Conservation (phyloP, 2,797 vertebrate genomes). For the Mergus octosetaceus region DNA sequence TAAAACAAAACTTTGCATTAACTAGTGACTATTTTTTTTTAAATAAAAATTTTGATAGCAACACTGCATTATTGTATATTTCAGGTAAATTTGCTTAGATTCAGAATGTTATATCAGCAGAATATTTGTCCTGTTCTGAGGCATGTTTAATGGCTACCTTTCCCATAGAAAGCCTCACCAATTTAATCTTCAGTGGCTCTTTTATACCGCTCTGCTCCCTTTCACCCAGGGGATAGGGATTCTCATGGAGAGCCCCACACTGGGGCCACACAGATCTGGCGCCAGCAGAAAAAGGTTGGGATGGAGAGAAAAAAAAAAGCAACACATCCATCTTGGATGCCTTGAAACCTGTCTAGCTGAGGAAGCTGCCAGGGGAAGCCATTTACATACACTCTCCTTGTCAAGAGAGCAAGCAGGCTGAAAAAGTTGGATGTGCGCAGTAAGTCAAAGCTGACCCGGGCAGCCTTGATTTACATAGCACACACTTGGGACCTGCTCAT, state of each 20-base stretch:
- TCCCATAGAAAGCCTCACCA: not conserved
- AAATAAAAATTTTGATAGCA: not conserved
- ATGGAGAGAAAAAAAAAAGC: not conserved
- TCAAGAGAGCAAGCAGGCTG: slow-evolving; percentile 60
- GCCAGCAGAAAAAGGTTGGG: not conserved
- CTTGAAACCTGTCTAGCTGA: not conserved
- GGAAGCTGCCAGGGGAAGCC: slow-evolving; percentile 7
- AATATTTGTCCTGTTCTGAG: not conserved
- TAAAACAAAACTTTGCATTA: not conserved
- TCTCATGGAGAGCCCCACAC: rapidly evolving
- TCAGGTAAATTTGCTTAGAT: not conserved
- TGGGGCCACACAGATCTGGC: rapidly evolving
- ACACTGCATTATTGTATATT: not conserved
- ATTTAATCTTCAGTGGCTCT: not conserved
- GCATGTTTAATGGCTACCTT: not conserved
- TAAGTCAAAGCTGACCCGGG: slow-evolving; percentile 23
- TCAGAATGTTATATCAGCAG: not conserved
- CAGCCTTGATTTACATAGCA: slow-evolving; percentile 49
- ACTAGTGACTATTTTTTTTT: not conserved
- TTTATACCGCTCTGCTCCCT: not conserved
- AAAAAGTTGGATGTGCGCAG: slow-evolving; percentile 32
- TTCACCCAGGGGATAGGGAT: not conserved
- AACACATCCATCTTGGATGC: not conserved
- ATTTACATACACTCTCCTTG: slow-evolving; percentile 20
- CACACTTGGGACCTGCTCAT: slow-evolving; percentile 63